Evolutionary conservation across 1,140 invertebrate species (phyloP).

Genomic region (Drosophila subpulchrella): DNA sequence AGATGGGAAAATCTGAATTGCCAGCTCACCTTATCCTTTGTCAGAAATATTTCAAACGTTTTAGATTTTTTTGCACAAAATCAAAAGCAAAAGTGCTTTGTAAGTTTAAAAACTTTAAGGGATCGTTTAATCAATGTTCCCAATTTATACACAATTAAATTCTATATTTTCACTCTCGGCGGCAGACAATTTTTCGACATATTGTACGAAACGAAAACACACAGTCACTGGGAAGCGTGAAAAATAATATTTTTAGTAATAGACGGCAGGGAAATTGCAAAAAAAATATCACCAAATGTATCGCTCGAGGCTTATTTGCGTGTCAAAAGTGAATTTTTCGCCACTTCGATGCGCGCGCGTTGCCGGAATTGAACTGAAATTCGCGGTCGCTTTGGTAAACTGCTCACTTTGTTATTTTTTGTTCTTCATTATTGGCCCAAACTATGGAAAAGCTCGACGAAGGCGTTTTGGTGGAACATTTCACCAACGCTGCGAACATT

Average conservation of each 20-base stretch:
- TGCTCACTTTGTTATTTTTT: constrained; percentile 56
- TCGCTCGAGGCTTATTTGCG: constrained; percentile 4
- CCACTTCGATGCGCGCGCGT: constrained; percentile 15
- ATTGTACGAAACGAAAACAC: constrained; percentile 14
- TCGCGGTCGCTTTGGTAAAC: constrained; percentile 44
- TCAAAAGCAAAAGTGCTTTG: no score
- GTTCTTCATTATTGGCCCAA: constrained; percentile 54
- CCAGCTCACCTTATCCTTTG: constrained; percentile 16
- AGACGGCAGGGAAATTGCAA: background rate
- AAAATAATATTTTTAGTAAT: constrained; percentile 13
- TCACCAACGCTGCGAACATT: constrained; percentile 51
- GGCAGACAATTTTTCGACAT: background rate
- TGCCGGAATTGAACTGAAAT: constrained; percentile 49
- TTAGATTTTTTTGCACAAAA: constrained; percentile 11
- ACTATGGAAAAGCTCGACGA: constrained; percentile 61
- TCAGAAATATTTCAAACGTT: constrained; percentile 9
- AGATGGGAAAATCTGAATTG: background rate
- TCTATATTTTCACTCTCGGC: background rate
- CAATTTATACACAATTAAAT: constrained; percentile 15
- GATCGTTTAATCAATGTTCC: background rate
- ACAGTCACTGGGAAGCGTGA: background rate
- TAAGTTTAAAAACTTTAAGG: constrained; percentile 1
- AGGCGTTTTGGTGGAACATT: constrained; percentile 39
- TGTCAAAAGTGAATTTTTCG: constrained; percentile 13
- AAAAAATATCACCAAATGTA: constrained; percentile 19